Evolutionary conservation across 2,113 vertebrate species (phyloP).

Genomic region (Daphoenositta chrysoptera): DNA sequence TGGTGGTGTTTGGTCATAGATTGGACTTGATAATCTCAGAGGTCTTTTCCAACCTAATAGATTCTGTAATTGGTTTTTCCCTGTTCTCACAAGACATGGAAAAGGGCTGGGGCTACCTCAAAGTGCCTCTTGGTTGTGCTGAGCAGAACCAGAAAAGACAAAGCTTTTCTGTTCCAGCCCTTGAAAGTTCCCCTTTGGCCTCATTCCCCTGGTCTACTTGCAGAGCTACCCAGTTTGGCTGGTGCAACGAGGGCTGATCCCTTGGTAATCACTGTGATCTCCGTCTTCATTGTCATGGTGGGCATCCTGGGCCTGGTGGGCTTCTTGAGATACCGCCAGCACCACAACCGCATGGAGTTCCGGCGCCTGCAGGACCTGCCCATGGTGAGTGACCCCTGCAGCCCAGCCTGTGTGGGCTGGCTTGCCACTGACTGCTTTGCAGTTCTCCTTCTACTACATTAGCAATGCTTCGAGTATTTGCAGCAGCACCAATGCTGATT

Average conservation of each 20-base stretch:
- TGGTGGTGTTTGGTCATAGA: background rate
- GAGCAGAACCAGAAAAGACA: background rate
- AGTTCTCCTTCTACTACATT: background rate
- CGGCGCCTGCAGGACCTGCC: slow-evolving; percentile 79
- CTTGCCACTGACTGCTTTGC: background rate
- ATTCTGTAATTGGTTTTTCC: background rate
- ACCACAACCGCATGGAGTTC: slow-evolving; percentile 80
- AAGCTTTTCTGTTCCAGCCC: background rate
- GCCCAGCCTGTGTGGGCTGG: background rate
- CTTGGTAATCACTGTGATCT: slow-evolving; percentile 82
- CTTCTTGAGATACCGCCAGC: slow-evolving; percentile 82
- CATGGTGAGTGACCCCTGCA: slow-evolving; percentile 45
- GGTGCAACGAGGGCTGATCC: slow-evolving; percentile 67
- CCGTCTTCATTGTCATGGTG: slow-evolving; percentile 80
- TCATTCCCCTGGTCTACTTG: background rate
- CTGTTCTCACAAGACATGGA: background rate
- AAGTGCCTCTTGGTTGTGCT: background rate
- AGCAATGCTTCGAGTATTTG: background rate
- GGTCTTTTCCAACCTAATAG: background rate
- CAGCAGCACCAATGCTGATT: slow-evolving; percentile 5
- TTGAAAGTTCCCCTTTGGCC: background rate
- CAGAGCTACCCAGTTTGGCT: slow-evolving; percentile 47
- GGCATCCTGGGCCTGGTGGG: slow-evolving; percentile 80
- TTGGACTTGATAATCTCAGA: background rate
- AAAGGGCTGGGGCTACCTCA: background rate